Evolutionary conservation across 1,140 invertebrate genomes (phyloP).

Genomic region (Triops cancriformis): DNA sequence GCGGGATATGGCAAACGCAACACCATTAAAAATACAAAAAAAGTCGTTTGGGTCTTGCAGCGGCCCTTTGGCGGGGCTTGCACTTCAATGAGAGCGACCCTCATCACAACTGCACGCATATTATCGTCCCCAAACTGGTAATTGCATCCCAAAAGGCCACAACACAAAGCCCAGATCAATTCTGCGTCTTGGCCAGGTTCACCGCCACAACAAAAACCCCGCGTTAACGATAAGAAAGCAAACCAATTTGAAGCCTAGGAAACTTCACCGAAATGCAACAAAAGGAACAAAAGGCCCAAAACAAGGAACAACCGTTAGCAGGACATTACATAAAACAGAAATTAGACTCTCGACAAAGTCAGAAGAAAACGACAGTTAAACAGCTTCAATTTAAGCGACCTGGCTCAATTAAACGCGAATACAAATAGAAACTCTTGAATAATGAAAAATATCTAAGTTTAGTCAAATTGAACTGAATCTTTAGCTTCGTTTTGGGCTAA

Average conservation of each 20-base stretch:
- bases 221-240: background rate
- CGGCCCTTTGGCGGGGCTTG: slow-evolving; percentile 2
- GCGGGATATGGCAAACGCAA: background rate
- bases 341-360: no score
- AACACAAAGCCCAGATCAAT: background rate
- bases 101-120: slow-evolving; percentile 10
- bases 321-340: no score
- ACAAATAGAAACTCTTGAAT: no score
- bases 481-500: no score
- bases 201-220: background rate
- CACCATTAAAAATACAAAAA: background rate
- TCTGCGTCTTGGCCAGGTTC: background rate
- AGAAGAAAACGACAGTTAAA: no score
- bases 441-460: no score
- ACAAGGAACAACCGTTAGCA: background rate
- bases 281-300: background rate
- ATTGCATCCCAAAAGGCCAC: background rate
- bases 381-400: no score
- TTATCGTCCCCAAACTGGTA: background rate
- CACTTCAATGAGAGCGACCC: slow-evolving; percentile 3
- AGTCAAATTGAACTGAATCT: no score
- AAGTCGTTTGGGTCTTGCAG: background rate
- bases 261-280: background rate
- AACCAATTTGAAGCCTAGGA: background rate
- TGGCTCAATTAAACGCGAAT: no score